phyloP scores from a whole-genome alignment of 2,113 vertebrate genomes.

The Mirza zaza region DNA sequence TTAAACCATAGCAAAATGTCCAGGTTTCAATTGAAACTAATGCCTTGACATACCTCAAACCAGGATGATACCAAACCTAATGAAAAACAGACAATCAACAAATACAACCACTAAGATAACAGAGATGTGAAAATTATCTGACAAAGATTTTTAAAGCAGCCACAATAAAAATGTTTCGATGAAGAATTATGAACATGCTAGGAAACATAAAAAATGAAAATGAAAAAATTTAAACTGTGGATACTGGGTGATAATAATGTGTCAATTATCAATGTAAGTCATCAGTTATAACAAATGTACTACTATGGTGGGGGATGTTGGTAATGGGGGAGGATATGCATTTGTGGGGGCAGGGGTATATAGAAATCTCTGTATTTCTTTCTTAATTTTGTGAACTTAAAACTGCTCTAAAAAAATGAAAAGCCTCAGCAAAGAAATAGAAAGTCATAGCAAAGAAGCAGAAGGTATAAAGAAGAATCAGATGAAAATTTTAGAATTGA shows the following conservation, averaged over 20 bases:
- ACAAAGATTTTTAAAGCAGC: background rate
- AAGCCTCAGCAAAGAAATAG: background rate
- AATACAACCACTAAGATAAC: background rate
- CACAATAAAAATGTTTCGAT: background rate
- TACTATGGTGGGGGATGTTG: background rate
- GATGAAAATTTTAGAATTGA: background rate
- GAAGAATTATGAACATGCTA: background rate
- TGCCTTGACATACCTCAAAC: background rate
- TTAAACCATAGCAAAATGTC: background rate
- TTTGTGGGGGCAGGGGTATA: background rate
- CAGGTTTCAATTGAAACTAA: constrained; percentile 35
- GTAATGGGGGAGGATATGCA: background rate
- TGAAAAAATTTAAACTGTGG: background rate
- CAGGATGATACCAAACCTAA: background rate
- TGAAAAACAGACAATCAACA: background rate
- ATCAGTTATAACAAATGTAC: background rate
- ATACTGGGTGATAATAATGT: background rate
- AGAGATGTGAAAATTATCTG: background rate
- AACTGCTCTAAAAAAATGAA: background rate
- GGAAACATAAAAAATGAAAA: background rate
- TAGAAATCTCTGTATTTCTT: background rate
- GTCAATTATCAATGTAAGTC: background rate
- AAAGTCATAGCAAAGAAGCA: background rate
- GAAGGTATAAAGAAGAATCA: background rate
- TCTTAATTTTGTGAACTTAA: background rate